These are phyloP conservation scores for Rattus rattus DNA, from an alignment of 2,113 vertebrate genomes.

Conservation along the genomic window DNA sequence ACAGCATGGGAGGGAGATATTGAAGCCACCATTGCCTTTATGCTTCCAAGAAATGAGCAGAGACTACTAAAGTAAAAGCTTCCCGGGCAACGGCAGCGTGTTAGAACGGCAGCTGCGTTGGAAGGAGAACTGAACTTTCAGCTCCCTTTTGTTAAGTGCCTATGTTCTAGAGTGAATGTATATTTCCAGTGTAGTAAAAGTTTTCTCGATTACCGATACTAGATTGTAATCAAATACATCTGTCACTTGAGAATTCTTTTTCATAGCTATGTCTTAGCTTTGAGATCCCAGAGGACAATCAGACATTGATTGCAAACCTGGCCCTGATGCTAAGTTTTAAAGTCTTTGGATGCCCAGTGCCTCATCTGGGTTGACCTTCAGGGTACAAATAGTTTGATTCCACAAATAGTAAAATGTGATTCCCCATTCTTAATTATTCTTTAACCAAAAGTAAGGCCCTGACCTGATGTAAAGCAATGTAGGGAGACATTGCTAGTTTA, in stretches of 20 bases:
- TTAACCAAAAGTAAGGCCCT: neutral
- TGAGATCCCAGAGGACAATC: slow-evolving; percentile 40
- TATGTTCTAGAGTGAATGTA: neutral
- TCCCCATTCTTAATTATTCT: slow-evolving; percentile 13
- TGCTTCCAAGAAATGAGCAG: neutral
- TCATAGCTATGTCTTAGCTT: neutral
- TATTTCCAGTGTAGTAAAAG: neutral
- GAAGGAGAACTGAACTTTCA: neutral
- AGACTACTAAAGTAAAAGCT: neutral
- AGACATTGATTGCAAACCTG: slow-evolving; percentile 52
- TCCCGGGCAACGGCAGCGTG: neutral
- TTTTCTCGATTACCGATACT: neutral
- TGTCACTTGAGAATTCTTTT: slow-evolving; percentile 51
- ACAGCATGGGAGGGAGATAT: neutral
- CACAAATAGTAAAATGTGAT: neutral
- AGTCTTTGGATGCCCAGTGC: neutral
- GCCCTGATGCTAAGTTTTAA: neutral
- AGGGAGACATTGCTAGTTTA: neutral
- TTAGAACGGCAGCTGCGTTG: neutral
- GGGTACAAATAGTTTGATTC: neutral
- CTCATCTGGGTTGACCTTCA: neutral
- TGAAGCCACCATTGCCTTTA: neutral
- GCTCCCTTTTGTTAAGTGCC: neutral
- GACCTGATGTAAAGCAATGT: too few species aligned
- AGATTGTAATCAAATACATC: slow-evolving; percentile 53